Evolutionary conservation across 2,797 vertebrate genomes (phyloP).

Genomic region (Mormyrus hasselquistii): DNA sequence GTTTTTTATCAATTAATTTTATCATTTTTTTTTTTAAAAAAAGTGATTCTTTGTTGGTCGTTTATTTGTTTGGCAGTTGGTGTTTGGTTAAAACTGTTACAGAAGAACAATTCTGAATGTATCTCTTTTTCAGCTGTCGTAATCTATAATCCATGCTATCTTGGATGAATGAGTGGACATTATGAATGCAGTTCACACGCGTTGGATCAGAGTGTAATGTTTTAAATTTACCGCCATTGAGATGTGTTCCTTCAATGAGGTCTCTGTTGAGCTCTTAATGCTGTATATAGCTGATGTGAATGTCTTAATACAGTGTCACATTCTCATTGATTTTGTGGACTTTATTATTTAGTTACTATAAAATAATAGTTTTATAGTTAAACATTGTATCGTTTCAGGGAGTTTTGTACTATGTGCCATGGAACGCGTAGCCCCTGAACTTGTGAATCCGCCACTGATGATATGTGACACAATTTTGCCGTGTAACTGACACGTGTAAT

Average conservation of each 20-base stretch:
- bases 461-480: neutral
- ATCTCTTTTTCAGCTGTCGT: neutral
- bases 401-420: neutral
- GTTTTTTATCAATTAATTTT: neutral
- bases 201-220: neutral
- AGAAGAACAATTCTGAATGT: neutral
- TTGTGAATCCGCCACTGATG: neutral
- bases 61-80: neutral
- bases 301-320: neutral
- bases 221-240: neutral
- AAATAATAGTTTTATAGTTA: neutral
- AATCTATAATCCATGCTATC: neutral
- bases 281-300: neutral
- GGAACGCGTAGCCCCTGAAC: neutral
- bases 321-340: neutral
- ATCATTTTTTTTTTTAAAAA: neutral
- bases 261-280: neutral
- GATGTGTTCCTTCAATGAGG: neutral
- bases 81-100: neutral
- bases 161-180: neutral
- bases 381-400: neutral
- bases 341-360: neutral
- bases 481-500: neutral
- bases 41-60: neutral
- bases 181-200: neutral